Evolutionary conservation across 2,888 invertebrate genomes (phyloP).

Genomic region (Hirtodrosophila histrioides): DNA sequence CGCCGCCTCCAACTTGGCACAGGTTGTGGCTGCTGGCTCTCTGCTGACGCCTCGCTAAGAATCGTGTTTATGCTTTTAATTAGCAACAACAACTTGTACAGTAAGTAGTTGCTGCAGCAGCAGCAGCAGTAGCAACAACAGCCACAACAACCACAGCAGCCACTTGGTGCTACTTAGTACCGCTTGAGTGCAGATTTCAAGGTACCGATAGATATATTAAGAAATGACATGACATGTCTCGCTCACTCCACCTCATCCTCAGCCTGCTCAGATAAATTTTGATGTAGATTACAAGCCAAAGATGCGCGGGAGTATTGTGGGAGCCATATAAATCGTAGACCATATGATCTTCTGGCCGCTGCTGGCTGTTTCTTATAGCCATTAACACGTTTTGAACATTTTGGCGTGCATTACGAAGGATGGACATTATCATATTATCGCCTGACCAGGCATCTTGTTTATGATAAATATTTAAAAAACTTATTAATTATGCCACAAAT

Average conservation of each 20-base stretch:
- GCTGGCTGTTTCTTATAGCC: constrained; percentile 26
- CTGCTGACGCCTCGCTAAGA: constrained; percentile 75
- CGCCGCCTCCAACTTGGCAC: constrained; percentile 58
- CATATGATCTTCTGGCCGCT: constrained; percentile 6
- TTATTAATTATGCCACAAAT: constrained; percentile 79
- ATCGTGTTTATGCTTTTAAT: constrained; percentile 81
- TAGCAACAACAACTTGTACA: constrained; percentile 80
- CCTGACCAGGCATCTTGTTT: constrained; percentile 59
- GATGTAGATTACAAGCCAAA: constrained; percentile 69
- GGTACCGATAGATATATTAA: constrained; percentile 79
- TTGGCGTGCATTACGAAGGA: constrained; percentile 58
- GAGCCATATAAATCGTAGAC: constrained; percentile 41
- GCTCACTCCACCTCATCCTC: constrained; percentile 57
- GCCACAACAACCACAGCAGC: constrained; percentile 24
- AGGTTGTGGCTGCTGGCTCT: constrained; percentile 35
- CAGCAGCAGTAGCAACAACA: constrained; percentile 32
- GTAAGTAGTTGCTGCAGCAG: constrained; percentile 64
- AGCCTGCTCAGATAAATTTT: constrained; percentile 68
- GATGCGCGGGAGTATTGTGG: constrained; percentile 54
- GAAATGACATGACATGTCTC: constrained; percentile 78
- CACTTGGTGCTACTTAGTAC: constrained; percentile 68
- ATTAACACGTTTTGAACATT: constrained; percentile 71
- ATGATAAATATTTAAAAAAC: constrained; percentile 75
- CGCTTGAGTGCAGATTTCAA: constrained; percentile 63
- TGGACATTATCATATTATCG: constrained; percentile 72